phyloP scores from a whole-genome alignment of 2,113 vertebrate species.

The Sturnus vulgaris region DNA sequence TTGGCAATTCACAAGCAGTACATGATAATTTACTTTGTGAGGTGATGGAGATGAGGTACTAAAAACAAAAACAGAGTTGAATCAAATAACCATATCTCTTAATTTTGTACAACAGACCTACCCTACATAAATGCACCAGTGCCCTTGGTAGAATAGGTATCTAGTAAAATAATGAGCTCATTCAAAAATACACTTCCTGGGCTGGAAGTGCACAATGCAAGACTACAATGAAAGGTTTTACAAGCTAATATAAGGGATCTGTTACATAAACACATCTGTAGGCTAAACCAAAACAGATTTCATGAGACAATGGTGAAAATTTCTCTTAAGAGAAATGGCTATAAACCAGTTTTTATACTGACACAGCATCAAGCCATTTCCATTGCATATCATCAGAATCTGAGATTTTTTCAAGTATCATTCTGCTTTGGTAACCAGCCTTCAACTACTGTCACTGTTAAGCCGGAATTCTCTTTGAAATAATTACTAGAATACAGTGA shows the following conservation, averaged over 20 bases:
- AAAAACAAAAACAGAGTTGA: not conserved
- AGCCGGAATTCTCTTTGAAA: not conserved
- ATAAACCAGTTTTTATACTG: not conserved
- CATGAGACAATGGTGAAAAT: not conserved
- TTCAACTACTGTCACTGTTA: not conserved
- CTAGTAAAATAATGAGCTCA: not conserved
- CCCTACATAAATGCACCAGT: not conserved
- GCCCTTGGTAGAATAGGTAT: not conserved
- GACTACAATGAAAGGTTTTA: constrained; percentile 23
- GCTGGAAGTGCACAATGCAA: not conserved
- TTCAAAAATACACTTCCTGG: not conserved
- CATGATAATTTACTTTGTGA: not conserved
- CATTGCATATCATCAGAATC: not conserved
- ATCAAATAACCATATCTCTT: not conserved
- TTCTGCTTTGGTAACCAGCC: not conserved
- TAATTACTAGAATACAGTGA: not conserved
- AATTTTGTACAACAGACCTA: not conserved
- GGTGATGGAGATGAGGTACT: not conserved
- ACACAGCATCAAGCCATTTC: not conserved
- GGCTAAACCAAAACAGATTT: constrained; percentile 45
- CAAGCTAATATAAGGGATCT: constrained; percentile 10
- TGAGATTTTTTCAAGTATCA: not conserved
- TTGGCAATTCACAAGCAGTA: not conserved
- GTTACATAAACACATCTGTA: constrained; percentile 40
- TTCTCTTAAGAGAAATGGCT: not conserved